A percentile compares a stretch with the other conserved stretches of the same genome.
Evolutionary conservation across 1,140 invertebrate species (phyloP).

Genomic region (Sinonovacula constricta): DNA sequence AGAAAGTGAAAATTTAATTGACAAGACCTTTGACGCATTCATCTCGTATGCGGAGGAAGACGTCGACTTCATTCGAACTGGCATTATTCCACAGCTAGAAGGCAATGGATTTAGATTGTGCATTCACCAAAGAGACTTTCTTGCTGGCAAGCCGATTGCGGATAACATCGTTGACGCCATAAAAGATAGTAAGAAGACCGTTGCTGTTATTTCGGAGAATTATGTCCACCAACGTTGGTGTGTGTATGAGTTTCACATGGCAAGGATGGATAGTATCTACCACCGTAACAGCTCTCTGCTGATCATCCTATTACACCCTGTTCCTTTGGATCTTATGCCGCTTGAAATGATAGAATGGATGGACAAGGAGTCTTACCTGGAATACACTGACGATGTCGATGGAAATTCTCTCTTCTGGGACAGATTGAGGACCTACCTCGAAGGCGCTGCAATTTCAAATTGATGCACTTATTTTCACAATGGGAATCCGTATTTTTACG

Average conservation of each 20-base stretch:
- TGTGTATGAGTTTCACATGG: conserved; percentile 72
- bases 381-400: conserved; percentile 9
- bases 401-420: conserved; percentile 24
- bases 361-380: background rate
- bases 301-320: conserved; percentile 44
- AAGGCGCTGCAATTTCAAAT: no score
- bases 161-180: conserved; percentile 83
- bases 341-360: conserved; percentile 29
- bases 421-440: background rate
- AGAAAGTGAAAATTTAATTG: no score
- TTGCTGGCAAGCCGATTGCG: conserved; percentile 78
- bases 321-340: conserved; percentile 26
- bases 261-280: conserved; percentile 43
- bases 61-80: conserved; percentile 40
- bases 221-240: conserved; percentile 85
- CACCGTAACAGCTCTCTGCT: conserved; percentile 2
- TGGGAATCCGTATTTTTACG: no score
- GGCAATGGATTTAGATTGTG: conserved; percentile 52
- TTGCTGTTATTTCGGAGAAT: conserved; percentile 82
- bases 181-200: conserved; percentile 81
- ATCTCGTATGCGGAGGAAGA: conserved; percentile 60
- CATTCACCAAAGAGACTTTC: conserved; percentile 68
- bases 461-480: no score
- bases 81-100: conserved; percentile 47
- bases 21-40: conserved; percentile 65